Evolutionary conservation across 2,113 vertebrate genomes (phyloP), one percentile per base, ranked within the genome.

Genomic region (Hyperoodon ampullatus): DNA sequence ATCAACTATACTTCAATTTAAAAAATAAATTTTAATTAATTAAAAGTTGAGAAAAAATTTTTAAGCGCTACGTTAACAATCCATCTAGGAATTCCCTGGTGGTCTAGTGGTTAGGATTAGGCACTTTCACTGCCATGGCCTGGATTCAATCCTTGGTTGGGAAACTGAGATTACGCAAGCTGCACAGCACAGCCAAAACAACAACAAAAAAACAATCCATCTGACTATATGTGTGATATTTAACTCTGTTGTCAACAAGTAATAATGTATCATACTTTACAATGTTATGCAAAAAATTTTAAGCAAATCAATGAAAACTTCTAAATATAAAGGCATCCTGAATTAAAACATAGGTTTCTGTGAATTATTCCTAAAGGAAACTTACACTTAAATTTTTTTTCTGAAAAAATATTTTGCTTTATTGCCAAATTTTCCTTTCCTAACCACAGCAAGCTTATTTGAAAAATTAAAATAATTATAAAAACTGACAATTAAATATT

Each of bases 301-400:
- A 95, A 95, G 58, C 12, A 95, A 80, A 77, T 72, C 60, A 87
- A 83, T 44, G 33, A 84, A 83, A 90, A 95, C 14, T 33, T 50
- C 8, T 68, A 84, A 93, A 66, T 60, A 50, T 53, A 86, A 91
- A 39, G 19, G 16, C 14, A 93, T 24, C 30, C 30, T 80, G 4
- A 23, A 88, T 77, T 81, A 96, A 94, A 86, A 83, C 24, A 88
- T 7, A 60, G 13, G 18, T 72, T 87, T 88, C 44, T 74, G 13
- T 86, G 19, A 89, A 87, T 89, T 94, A 77, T 35, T 89, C 28
- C 35, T 71, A 86, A 90, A 77, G 19, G 6, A 97, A 97, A 71
- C 35, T 47, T 33, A 39, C 19, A 96, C 65, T 94, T 63, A 53
- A 88, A 78, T n/a, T 6, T n/a, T 93, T 92, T 96, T 90, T 83